Evolutionary conservation across 2,888 invertebrate species (phyloP), one percentile per base, ranked within the genome.

Genomic region (Rotaria sp.): DNA sequence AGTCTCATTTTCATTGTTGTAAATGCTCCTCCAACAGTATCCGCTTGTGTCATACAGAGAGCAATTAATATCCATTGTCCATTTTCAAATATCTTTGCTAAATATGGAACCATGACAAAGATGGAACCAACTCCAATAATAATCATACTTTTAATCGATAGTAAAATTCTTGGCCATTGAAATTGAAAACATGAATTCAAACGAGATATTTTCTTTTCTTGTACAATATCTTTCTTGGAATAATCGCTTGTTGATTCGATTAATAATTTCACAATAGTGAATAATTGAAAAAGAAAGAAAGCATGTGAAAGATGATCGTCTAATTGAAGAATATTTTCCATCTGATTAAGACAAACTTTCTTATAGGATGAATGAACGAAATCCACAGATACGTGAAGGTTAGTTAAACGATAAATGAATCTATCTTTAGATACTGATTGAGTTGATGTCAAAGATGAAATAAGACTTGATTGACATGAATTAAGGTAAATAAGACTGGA

Each of bases 101-200:
- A 74, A 35, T 30, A 35, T 74, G 74, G 74, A 74, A 74, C 38
- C 74, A 74, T 35, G 21, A 74, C 74, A 74, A 74, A 74, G 1
- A 74, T 74, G 35, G 74, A 74, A 15, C 74, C 74, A 74, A 74
- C 38, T 38, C 74, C 74, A 38, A 74, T 74, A 74, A 74, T 74
- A 74, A 74, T 21, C 30, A 38, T 74, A 74, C 74, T 38, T 74
- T 74, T 74, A 18, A 74, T 26, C 21, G 74, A 35, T 57, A n/a
- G n/a, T 26, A 57, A n/a, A 57, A 57, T n/a, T 57, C 57, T 57
- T n/a, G 57, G 2, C 4, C 57, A 24, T 26, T 57, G 24, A n/a
- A 57, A 57, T 57, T 57, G 1, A 24, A 57, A 24, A 24, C 26
- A n/a, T n/a, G n/a, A n/a, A n/a, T n/a, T n/a, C n/a, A n/a, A n/a